phyloP scores from a whole-genome alignment of 2,888 invertebrate species.

The Rhorus exstirpatorius region DNA sequence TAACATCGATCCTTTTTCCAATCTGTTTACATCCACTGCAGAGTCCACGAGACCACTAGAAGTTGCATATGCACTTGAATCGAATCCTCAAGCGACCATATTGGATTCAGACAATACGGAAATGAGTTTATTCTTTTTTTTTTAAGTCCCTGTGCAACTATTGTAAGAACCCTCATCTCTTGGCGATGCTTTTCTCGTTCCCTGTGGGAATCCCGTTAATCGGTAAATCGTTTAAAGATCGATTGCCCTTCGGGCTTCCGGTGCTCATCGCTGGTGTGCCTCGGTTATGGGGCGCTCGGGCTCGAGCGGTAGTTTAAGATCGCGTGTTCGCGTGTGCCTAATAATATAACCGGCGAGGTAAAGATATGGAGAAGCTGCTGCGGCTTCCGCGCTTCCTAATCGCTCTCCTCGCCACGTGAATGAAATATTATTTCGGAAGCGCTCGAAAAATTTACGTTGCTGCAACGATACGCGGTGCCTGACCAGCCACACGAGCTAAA shows the following conservation, averaged over 20 bases:
- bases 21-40: too few species aligned
- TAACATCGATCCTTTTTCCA: too few species aligned
- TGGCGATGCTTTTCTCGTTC: not conserved
- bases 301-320: slow-evolving; percentile 70
- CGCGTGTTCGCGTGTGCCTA: slow-evolving; percentile 80
- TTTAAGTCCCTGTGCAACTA: not conserved
- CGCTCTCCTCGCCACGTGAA: slow-evolving; percentile 65
- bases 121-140: not conserved
- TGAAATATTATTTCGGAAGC: slow-evolving; percentile 81
- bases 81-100: too few species aligned
- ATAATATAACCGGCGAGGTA: slow-evolving; percentile 72
- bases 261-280: slow-evolving; percentile 63
- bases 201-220: slow-evolving; percentile 54
- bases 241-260: slow-evolving; percentile 68
- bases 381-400: slow-evolving; percentile 60
- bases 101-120: too few species aligned
- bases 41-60: too few species aligned
- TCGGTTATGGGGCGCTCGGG: slow-evolving; percentile 56
- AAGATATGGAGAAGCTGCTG: slow-evolving; percentile 72
- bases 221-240: slow-evolving; percentile 49
- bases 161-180: not conserved
- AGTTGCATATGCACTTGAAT: too few species aligned
- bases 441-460: slow-evolving; percentile 52
- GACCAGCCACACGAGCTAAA: slow-evolving; percentile 26
- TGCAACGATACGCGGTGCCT: slow-evolving; percentile 57